Evolutionary conservation across 2,797 vertebrate species (phyloP).

Genomic region (Hapalemur alaotrensis): DNA sequence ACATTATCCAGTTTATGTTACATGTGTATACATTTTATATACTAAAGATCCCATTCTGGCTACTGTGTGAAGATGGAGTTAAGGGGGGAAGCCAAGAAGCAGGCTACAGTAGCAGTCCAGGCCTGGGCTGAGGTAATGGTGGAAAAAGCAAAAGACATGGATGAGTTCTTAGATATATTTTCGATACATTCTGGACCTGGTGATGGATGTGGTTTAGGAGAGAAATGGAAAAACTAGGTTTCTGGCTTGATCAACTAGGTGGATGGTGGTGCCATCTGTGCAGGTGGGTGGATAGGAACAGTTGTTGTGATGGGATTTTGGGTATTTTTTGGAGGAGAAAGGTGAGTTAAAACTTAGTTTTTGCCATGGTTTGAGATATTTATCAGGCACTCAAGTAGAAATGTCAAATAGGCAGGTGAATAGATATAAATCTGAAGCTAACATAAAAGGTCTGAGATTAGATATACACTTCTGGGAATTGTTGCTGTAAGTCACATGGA

Average conservation of each 20-base stretch:
- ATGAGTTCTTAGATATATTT: background rate
- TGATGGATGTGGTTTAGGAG: background rate
- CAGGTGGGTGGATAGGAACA: background rate
- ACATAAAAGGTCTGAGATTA: background rate
- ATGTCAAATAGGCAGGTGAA: background rate
- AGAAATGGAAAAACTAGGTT: background rate
- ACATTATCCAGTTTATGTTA: background rate
- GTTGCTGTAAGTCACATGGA: background rate
- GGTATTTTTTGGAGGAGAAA: background rate
- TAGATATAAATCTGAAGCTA: background rate
- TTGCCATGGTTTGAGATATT: background rate
- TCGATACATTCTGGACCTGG: background rate
- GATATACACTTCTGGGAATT: background rate
- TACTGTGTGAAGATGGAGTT: background rate
- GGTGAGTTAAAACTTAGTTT: constrained; percentile 18
- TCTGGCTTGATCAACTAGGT: background rate
- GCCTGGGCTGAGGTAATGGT: background rate
- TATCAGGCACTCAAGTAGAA: background rate
- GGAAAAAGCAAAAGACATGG: background rate
- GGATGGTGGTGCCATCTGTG: background rate
- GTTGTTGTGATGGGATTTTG: background rate
- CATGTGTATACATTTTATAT: background rate
- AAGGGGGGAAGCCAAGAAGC: background rate
- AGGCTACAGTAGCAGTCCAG: background rate
- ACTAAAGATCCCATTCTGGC: constrained; percentile 1